phyloP scores from a whole-genome alignment of 2,113 vertebrate genomes.

The Hippopotamus amphibius region DNA sequence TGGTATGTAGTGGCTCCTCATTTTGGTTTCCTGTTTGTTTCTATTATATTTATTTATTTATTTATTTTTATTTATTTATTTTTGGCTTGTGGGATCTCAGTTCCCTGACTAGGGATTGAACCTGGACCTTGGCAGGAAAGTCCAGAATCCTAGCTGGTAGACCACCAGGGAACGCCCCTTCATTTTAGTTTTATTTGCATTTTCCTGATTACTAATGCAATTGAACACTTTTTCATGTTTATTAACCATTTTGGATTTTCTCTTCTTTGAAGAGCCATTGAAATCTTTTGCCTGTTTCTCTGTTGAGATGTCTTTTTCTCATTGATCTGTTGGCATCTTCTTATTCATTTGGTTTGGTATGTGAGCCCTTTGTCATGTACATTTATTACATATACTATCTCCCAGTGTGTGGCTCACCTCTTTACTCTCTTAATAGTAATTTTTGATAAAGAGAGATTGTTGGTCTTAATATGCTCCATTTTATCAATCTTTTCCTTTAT shows the following conservation, averaged over 20 bases:
- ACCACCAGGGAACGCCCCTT: neutral
- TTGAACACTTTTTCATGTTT: neutral
- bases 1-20: accelerated
- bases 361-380: neutral
- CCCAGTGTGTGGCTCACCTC: neutral
- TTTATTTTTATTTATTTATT: neutral
- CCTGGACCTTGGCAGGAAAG: neutral
- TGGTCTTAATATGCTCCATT: neutral
- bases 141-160: neutral
- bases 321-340: neutral
- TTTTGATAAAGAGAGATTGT: neutral
- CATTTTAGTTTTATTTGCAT: neutral
- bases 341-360: neutral
- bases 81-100: neutral
- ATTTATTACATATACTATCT: no score
- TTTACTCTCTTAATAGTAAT: neutral
- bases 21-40: neutral
- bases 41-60: neutral
- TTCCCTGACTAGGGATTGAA: neutral
- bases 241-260: neutral
- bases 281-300: neutral
- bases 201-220: neutral
- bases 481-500: slow-evolving; percentile 12
- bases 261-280: neutral
- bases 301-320: neutral